These are phyloP conservation scores for Phalanger gymnotis DNA, from an alignment of 2,797 vertebrate genomes.

Conservation along the genomic window DNA sequence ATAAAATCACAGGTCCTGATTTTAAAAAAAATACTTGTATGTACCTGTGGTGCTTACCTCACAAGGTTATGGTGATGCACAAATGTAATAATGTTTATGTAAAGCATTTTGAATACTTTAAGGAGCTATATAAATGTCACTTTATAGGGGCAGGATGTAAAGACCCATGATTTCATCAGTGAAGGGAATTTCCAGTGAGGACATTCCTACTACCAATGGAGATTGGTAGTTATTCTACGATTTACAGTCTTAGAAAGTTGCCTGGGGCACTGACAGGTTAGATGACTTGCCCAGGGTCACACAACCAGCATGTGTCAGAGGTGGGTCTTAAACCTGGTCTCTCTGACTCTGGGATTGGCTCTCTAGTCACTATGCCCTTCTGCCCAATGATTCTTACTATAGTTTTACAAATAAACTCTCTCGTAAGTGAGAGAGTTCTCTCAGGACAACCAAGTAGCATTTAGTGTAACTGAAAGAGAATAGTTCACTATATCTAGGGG, in stretches of 20 bases:
- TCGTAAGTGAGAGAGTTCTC: constrained; percentile 30
- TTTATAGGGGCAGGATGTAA: neutral
- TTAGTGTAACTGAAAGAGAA: neutral
- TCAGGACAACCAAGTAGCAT: neutral
- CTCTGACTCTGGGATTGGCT: neutral
- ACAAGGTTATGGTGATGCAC: neutral
- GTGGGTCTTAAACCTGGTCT: neutral
- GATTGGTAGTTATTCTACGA: neutral
- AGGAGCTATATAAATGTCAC: neutral
- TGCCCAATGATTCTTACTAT: neutral
- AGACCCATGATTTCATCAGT: neutral
- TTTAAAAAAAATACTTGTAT: neutral
- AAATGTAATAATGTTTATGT: neutral
- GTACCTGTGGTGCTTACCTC: neutral
- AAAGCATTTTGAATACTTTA: neutral
- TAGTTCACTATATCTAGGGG: neutral
- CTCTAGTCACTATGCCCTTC: neutral
- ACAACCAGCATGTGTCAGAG: neutral
- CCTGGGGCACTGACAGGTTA: neutral
- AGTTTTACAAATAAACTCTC: constrained; percentile 34
- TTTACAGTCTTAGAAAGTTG: neutral
- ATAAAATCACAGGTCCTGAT: neutral
- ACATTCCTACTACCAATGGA: neutral
- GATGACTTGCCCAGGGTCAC: neutral
- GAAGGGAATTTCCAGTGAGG: neutral